Evolutionary conservation across 2,113 vertebrate genomes (phyloP).

Genomic region (Gracilinanus agilis): DNA sequence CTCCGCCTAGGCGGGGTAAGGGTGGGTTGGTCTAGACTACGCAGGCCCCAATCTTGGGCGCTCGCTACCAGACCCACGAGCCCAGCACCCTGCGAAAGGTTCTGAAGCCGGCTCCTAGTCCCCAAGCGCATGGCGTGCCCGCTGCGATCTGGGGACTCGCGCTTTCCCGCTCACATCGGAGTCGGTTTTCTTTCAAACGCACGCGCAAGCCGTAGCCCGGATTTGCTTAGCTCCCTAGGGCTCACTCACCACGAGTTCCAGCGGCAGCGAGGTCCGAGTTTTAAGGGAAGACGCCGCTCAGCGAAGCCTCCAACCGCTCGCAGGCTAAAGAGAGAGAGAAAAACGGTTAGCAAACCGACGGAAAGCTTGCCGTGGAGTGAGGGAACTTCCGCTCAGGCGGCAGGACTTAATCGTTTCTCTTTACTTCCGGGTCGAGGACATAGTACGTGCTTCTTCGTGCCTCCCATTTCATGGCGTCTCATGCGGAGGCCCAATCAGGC

Average conservation of each 20-base stretch:
- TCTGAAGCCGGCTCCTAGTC: neutral
- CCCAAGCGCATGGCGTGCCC: too few relatives aligned
- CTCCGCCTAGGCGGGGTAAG: too few relatives aligned
- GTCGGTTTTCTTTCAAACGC: neutral
- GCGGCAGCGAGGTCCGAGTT: neutral
- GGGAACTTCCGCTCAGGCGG: neutral
- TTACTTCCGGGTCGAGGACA: neutral
- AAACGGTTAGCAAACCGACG: rapidly evolving
- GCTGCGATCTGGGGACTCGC: too few relatives aligned
- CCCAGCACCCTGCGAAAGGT: neutral
- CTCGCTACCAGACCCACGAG: too few relatives aligned
- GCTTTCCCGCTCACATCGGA: neutral
- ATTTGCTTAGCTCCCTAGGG: neutral
- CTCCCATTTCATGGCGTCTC: neutral
- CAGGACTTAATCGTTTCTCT: neutral
- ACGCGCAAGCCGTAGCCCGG: neutral
- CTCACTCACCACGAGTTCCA: neutral
- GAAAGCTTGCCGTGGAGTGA: neutral
- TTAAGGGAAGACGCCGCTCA: neutral
- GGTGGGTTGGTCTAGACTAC: neutral
- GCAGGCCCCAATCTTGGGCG: too few relatives aligned
- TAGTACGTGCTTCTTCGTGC: neutral
- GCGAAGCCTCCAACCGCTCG: neutral
- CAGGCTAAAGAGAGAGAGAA: neutral
- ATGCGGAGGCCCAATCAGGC: neutral